Evolutionary conservation across 2,797 vertebrate genomes (phyloP).

Genomic region (Pseudocheirus occidentalis): DNA sequence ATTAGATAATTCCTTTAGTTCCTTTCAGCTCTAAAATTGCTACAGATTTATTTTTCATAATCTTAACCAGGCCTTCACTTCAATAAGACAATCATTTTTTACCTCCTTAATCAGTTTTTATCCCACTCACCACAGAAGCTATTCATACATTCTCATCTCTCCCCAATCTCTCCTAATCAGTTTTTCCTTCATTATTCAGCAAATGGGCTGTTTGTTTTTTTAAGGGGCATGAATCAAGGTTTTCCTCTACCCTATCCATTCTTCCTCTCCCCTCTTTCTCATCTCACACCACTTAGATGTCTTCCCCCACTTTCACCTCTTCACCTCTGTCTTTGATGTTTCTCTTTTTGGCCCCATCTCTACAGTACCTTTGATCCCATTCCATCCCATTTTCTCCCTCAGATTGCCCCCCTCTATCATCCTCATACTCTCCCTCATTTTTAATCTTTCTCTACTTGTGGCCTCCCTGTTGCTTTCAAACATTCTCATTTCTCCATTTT

Average conservation of each 20-base stretch:
- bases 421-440: not conserved
- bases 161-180: not conserved
- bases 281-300: not conserved
- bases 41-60: not conserved
- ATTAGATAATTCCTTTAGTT: not conserved
- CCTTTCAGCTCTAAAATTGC: not conserved
- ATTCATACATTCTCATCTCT: not conserved
- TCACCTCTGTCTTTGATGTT: not conserved
- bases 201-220: not conserved
- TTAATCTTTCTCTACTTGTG: not conserved
- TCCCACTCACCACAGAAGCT: not conserved
- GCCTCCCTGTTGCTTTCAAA: not conserved
- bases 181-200: not conserved
- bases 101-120: not conserved
- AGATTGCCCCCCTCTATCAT: not conserved
- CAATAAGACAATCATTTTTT: not conserved
- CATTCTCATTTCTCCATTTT: not conserved
- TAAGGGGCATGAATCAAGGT: not conserved
- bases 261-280: not conserved
- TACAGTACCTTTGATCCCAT: no score
- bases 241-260: not conserved
- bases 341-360: not conserved
- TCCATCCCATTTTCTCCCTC: not conserved
- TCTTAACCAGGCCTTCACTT: not conserved
- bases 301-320: not conserved